Conservation (phyloP, 2,888 invertebrate genomes). For the Athalia circularis region DNA sequence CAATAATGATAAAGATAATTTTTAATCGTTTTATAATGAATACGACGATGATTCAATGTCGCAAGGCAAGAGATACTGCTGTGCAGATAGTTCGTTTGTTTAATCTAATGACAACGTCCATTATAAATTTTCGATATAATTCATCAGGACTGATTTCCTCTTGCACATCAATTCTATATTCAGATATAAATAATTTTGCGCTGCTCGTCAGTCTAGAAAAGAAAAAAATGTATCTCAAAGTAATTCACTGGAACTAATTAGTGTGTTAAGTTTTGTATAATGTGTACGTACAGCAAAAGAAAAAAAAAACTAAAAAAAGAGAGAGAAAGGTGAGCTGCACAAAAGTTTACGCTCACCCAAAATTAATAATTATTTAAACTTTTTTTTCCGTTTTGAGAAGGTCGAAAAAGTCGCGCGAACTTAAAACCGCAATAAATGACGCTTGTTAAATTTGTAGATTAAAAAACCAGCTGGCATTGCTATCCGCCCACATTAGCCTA, state of each 20-base stretch:
- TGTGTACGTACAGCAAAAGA: background rate
- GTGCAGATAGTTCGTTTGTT: slow-evolving; percentile 11
- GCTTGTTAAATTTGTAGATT: slow-evolving; percentile 57
- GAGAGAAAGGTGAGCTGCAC: too few species aligned
- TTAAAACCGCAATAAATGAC: slow-evolving; percentile 53
- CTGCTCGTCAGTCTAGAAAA: too few species aligned
- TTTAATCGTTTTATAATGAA: background rate
- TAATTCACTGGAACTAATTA: too few species aligned
- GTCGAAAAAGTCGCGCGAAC: slow-evolving; percentile 37
- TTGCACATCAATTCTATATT: background rate
- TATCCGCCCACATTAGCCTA: slow-evolving; percentile 17
- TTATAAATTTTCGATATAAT: background rate
- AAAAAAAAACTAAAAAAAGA: background rate
- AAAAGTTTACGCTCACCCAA: too few species aligned
- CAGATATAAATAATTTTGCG: too few species aligned
- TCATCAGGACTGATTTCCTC: slow-evolving; percentile 9
- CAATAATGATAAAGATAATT: background rate
- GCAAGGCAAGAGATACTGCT: slow-evolving; percentile 5
- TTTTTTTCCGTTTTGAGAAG: slow-evolving; percentile 33
- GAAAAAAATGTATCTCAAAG: too few species aligned
- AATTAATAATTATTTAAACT: slow-evolving; percentile 48
- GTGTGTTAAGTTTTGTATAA: too few species aligned
- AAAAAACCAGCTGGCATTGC: slow-evolving; percentile 48
- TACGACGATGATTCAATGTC: slow-evolving; percentile 33
- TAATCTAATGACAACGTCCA: slow-evolving; percentile 32